Conservation (phyloP, 2,797 vertebrate species). For the Garrulus glandarius region DNA sequence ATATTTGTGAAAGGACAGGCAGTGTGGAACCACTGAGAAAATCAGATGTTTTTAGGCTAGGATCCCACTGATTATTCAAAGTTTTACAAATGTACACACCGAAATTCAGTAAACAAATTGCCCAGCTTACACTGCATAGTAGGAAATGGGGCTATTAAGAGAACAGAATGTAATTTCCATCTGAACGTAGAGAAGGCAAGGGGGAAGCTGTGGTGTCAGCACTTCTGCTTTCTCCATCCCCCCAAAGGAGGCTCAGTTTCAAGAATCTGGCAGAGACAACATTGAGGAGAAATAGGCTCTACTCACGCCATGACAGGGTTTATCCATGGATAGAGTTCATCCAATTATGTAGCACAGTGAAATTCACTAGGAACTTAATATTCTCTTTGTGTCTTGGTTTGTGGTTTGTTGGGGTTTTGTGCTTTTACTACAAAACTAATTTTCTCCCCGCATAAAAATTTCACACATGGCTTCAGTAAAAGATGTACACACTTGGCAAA, state of each 20-base stretch:
- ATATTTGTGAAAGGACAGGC: slow-evolving; percentile 11
- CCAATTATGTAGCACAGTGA: neutral
- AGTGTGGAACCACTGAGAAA: neutral
- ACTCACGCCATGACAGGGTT: neutral
- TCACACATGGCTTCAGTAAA: neutral
- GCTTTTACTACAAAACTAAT: neutral
- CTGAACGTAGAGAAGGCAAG: neutral
- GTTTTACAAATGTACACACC: neutral
- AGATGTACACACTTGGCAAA: neutral
- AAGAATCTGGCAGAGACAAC: neutral
- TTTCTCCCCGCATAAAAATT: neutral
- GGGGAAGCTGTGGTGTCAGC: slow-evolving; percentile 34
- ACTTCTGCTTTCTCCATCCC: neutral
- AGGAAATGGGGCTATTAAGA: neutral
- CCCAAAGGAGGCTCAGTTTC: neutral
- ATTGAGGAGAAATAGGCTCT: neutral
- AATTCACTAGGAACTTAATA: neutral
- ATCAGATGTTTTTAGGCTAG: neutral
- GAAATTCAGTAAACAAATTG: slow-evolving; percentile 29
- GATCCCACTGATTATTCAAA: slow-evolving; percentile 19
- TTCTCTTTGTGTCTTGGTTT: neutral
- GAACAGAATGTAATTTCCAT: slow-evolving; percentile 15
- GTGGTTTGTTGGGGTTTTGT: neutral
- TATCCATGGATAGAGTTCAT: neutral
- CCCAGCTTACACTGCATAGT: neutral